A percentile compares a stretch with the other conserved stretches of the same genome.
Evolutionary conservation across 2,113 vertebrate species (phyloP).

Genomic region (Ameiurus melas): DNA sequence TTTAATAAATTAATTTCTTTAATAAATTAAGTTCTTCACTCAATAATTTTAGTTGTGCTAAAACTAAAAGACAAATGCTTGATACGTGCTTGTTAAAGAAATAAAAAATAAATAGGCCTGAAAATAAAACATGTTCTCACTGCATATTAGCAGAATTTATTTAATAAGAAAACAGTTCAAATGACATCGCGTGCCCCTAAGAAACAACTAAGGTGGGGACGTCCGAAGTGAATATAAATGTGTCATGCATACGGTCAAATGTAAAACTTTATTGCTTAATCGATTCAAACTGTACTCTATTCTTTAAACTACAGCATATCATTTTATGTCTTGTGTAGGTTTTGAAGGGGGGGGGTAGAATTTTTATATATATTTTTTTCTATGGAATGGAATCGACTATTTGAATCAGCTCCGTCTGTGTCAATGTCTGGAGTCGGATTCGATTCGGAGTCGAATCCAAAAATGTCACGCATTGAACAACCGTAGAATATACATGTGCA

Average conservation of each 20-base stretch:
- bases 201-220: neutral
- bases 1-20: neutral
- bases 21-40: neutral
- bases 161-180: neutral
- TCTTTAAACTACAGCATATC: neutral
- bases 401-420: neutral
- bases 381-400: neutral
- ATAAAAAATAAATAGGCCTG: neutral
- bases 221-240: neutral
- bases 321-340: neutral
- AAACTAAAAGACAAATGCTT: neutral
- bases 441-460: neutral
- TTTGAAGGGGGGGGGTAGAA: neutral
- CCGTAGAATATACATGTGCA: neutral
- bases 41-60: neutral
- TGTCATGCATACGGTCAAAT: neutral
- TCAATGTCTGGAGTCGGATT: neutral
- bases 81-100: neutral
- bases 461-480: neutral
- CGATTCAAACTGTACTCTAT: neutral
- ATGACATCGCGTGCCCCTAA: neutral
- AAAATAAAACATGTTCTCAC: neutral
- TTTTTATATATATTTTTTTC: too few relatives aligned
- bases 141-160: neutral
- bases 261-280: neutral